phyloP scores from a whole-genome alignment of 2,797 vertebrate genomes.

The Avahi laniger region DNA sequence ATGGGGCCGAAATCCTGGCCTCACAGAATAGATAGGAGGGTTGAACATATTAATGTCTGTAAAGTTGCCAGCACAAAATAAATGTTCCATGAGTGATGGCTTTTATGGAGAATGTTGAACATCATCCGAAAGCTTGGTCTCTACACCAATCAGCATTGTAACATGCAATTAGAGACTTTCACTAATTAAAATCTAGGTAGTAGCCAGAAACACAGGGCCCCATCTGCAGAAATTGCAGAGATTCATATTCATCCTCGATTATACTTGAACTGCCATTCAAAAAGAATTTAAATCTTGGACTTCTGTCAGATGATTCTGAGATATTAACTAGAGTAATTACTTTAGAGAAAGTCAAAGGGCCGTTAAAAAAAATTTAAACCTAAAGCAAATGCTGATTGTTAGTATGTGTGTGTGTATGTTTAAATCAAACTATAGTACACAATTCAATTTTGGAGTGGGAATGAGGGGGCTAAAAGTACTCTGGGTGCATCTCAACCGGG shows the following conservation, averaged over 20 bases:
- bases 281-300: slow-evolving; percentile 51
- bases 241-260: neutral
- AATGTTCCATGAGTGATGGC: neutral
- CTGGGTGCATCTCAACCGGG: neutral
- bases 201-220: neutral
- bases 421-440: neutral
- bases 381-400: slow-evolving; percentile 12
- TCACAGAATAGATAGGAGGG: neutral
- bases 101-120: neutral
- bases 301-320: slow-evolving; percentile 53
- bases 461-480: neutral
- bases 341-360: slow-evolving; percentile 53
- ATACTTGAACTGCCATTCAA: slow-evolving; percentile 3
- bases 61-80: neutral
- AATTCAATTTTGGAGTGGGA: slow-evolving; percentile 29
- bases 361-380: neutral
- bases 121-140: slow-evolving; percentile 46
- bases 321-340: slow-evolving; percentile 55
- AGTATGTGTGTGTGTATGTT: neutral
- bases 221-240: neutral
- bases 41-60: neutral
- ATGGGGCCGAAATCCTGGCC: neutral
- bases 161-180: neutral
- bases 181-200: neutral
- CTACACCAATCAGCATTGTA: neutral